Evolutionary conservation across 2,888 invertebrate species (phyloP), one percentile per base, ranked within the genome.

Genomic region (Andrena trimmerana): DNA sequence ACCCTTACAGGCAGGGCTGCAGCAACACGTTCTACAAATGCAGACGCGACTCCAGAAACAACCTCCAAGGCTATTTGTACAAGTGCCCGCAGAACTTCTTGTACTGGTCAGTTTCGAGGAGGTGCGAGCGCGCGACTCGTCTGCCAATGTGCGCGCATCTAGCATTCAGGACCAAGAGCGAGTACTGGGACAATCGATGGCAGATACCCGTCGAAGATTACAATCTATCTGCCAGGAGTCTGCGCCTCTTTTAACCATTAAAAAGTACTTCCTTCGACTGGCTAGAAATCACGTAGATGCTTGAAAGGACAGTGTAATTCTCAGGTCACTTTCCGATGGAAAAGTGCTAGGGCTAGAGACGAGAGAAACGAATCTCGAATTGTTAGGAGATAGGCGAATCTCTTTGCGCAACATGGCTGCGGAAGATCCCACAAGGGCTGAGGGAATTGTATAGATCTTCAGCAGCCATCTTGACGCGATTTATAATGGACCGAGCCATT

Each of bases 21-120:
- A 96, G 96, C 36, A 95, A 95, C 84, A 95, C 96, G 16, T 97
- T 97, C 92, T 95, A 97, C 67, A 97, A 97, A 94, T 98, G 98
- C 92, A 94, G 95, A 89, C 94, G 94, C 87, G 93, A 94, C 16
- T 91, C 94, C 1, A 95, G 94, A 63, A 91, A 93, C 48, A 95
- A 94, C 71, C 92, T 97, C 87, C 95, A 96, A 93, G 97, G 97
- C 20, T 96, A 96, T 89, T 94, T 98, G 16, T 96, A 96, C 92
- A 96, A 96, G 90, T 98, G 98, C 94, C 98, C 98, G 0, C 95
- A 96, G 89, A 96, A 96, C 60, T 97, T 96, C 89, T 95, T 96
- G 4, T 98, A 96, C 92, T 97, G 97, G 97, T 95, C 96, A 60
- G 96, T 97, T 3, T 97, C 97, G 88, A 96, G 96, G 93, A 95